phyloP scores from a whole-genome alignment of 2,797 vertebrate genomes.

The Denticeps clupeoides region DNA sequence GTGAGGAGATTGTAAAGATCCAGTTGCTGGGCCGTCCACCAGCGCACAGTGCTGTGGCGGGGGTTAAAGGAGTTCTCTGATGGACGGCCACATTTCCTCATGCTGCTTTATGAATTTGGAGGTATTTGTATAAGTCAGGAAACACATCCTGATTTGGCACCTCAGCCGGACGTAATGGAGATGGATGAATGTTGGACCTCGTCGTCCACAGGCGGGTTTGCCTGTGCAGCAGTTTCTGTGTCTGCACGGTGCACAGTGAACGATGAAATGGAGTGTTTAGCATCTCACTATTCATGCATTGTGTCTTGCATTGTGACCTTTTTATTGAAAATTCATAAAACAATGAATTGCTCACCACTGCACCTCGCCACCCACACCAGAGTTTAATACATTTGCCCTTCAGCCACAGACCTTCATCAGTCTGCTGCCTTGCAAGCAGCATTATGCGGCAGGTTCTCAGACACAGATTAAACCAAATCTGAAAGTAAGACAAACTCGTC shows the following conservation, averaged over 20 bases:
- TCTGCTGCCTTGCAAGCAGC: too few species aligned
- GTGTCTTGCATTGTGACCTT: neutral
- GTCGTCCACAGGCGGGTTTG: neutral
- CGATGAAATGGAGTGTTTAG: too few species aligned
- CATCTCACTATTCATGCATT: too few species aligned
- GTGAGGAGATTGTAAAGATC: constrained; percentile 38
- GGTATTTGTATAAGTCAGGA: constrained; percentile 2
- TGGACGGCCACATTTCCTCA: neutral
- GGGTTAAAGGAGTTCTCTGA: constrained; percentile 14
- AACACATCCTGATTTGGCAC: constrained; percentile 5
- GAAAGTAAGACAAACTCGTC: too few species aligned
- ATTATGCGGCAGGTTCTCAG: too few species aligned
- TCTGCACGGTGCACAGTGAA: too few species aligned
- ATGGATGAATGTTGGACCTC: constrained; percentile 34
- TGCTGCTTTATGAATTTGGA: neutral
- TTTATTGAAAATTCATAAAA: constrained; percentile 1
- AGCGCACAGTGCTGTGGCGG: constrained; percentile 9
- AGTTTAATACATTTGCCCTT: too few species aligned
- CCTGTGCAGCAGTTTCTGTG: too few species aligned
- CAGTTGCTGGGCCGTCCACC: constrained; percentile 31
- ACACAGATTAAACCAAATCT: too few species aligned
- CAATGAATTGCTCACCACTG: too few species aligned
- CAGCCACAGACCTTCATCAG: too few species aligned
- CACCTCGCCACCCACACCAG: too few species aligned
- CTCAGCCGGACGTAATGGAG: constrained; percentile 23